Evolutionary conservation across 2,888 invertebrate species (phyloP).

Genomic region (Spodoptera picta): DNA sequence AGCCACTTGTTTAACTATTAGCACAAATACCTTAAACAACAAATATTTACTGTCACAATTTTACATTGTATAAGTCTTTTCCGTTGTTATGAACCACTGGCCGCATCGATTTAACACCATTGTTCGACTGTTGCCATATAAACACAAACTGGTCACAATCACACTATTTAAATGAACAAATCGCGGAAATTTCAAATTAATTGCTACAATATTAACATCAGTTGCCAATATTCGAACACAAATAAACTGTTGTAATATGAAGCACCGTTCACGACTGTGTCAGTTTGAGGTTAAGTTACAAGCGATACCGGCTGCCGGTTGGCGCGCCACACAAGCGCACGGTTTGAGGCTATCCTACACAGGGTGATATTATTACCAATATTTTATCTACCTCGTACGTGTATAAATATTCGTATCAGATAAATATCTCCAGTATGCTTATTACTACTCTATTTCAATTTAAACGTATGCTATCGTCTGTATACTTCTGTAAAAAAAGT

Average conservation of each 20-base stretch:
- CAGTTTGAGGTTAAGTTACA: conserved; percentile 88
- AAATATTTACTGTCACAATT: conserved; percentile 36
- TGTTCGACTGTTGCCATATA: conserved; percentile 44
- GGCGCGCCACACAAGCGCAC: conserved; percentile 78
- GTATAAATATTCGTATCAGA: conserved; percentile 5
- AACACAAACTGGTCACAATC: conserved; percentile 25
- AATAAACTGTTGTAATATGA: conserved; percentile 80
- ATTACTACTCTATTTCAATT: neutral
- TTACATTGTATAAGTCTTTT: conserved; percentile 32
- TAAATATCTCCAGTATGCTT: conserved; percentile 6
- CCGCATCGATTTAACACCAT: conserved; percentile 61
- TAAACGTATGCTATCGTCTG: too few relatives aligned
- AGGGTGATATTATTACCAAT: conserved; percentile 63
- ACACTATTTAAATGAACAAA: conserved; percentile 21
- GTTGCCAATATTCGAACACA: conserved; percentile 65
- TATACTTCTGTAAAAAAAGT: too few relatives aligned
- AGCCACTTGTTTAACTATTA: conserved; percentile 62
- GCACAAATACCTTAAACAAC: conserved; percentile 29
- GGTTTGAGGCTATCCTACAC: conserved; percentile 71
- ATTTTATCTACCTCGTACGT: conserved; percentile 18
- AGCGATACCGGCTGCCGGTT: conserved; percentile 83
- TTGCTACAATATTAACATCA: conserved; percentile 28
- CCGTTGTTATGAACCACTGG: conserved; percentile 61
- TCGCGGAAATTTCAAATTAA: conserved; percentile 23
- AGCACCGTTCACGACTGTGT: conserved; percentile 86